phyloP scores from a whole-genome alignment of 2,888 invertebrate genomes.

The Globia sparganii region DNA sequence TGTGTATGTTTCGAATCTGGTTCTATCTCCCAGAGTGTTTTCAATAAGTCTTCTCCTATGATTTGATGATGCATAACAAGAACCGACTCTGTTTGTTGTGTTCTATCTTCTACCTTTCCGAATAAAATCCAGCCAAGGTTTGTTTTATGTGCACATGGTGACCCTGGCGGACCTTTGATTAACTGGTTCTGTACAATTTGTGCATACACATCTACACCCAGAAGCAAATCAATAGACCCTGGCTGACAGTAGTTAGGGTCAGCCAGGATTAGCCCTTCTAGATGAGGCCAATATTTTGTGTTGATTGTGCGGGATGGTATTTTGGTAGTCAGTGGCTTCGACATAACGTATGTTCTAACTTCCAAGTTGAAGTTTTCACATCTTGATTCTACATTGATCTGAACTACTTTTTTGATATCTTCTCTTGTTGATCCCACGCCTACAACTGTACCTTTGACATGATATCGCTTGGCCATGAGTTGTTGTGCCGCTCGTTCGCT shows the following conservation, averaged over 20 bases:
- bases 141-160: slow-evolving; percentile 15
- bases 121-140: slow-evolving; percentile 10
- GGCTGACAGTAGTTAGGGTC: slow-evolving; percentile 10
- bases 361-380: slow-evolving; percentile 7
- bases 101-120: slow-evolving; percentile 37
- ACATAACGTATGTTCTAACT: slow-evolving; percentile 14
- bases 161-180: slow-evolving; percentile 15
- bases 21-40: slow-evolving; percentile 33
- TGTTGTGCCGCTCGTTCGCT: slow-evolving; percentile 9
- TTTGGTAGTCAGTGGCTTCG: slow-evolving; percentile 21
- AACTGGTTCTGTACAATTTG: slow-evolving; percentile 27
- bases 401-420: slow-evolving; percentile 14
- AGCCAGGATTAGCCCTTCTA: slow-evolving; percentile 5
- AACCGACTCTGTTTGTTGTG: slow-evolving; percentile 28
- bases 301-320: slow-evolving; percentile 25
- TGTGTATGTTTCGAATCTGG: slow-evolving; percentile 12
- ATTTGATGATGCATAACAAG: slow-evolving; percentile 41
- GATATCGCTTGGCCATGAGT: slow-evolving; percentile 7
- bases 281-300: slow-evolving; percentile 3
- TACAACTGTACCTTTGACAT: slow-evolving; percentile 4
- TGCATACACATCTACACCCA: slow-evolving; percentile 18
- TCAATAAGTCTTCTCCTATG: slow-evolving; percentile 21
- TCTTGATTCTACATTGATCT: slow-evolving; percentile 12
- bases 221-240: slow-evolving; percentile 15
- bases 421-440: slow-evolving; percentile 11